Evolutionary conservation across 92 coral and sea anemone genomes (phyloP), one percentile per base, ranked within the genome.

Genomic region (Palythoa grandiflora): DNA sequence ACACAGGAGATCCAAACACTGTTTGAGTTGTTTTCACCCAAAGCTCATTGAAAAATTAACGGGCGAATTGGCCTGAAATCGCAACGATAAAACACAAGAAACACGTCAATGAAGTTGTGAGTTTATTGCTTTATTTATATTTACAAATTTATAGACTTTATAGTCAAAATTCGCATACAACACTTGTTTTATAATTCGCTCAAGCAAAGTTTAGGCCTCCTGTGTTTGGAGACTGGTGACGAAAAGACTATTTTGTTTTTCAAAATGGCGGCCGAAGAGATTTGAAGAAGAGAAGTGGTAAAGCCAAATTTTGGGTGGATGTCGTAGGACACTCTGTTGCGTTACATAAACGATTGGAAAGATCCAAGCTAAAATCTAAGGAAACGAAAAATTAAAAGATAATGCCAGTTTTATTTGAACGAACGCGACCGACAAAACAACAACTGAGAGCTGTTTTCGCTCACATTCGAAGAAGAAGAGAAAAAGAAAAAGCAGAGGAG

Each of bases 401-500:
- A 70, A 97, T 97, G 99, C 99, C 99, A 77, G 93, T 93, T 83
- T 89, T 97, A 51, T 84, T 91, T 61, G 98, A 97, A 65, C 89
- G 98, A 74, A 88, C 89, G 21, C 98, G 91, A 21, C 94, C 91
- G 19, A 90, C 99, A 7, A 92, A 89, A 74, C 84, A 85, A 13
- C 98, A 97, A 86, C 89, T 87, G 57, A 84, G 88, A 66, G 99
- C 98, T 52, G 94, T 97, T 6, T 88, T 91, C 52, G 94, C 92
- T 9, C 92, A 97, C 91, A 97, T 97, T 66, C 84, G 89, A 68
- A 89, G 99, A 40, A 92, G 90, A 84, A 70, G 95, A 35, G 89
- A 90, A 79, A 95, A 90, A 81, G 96, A 94, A 80, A 86, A 88
- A 48, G 94, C 89, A 53, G 96, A 92, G 47, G 60, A 89, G 37